Evolutionary conservation across 2,888 invertebrate species (phyloP).

Genomic region (Calameuta filiformis): DNA sequence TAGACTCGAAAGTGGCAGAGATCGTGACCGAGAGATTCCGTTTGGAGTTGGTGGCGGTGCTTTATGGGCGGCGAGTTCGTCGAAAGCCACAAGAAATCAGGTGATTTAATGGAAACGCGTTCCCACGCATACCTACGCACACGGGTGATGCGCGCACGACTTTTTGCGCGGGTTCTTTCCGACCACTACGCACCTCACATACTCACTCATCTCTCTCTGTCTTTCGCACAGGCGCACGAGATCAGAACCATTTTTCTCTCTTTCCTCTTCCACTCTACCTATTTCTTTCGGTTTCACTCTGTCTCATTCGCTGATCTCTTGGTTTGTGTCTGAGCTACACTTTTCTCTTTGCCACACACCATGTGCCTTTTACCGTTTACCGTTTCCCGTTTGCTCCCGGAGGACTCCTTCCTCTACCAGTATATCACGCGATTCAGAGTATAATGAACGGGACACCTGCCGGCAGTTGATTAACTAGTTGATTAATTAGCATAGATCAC

Average conservation of each 20-base stretch:
- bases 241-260: conserved; percentile 12
- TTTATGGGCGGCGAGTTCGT: conserved; percentile 31
- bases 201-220: conserved; percentile 1
- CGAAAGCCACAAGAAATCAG: conserved; percentile 49
- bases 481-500: background rate
- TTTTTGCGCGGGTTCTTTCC: conserved; percentile 14
- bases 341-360: conserved; percentile 10
- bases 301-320: conserved; percentile 9
- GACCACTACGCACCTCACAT: conserved; percentile 14
- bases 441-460: background rate
- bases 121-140: conserved; percentile 54
- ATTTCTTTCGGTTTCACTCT: conserved; percentile 12
- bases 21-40: conserved; percentile 51
- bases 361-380: conserved; percentile 16
- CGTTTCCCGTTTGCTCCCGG: conserved; percentile 2
- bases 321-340: conserved; percentile 8
- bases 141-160: conserved; percentile 20
- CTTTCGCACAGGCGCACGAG: background rate
- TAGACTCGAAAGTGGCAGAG: conserved; percentile 40
- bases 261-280: conserved; percentile 28
- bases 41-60: conserved; percentile 26
- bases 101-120: conserved; percentile 61
- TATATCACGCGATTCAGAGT: background rate
- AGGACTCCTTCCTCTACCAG: background rate
- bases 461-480: background rate